Evolutionary conservation across 23 tunicate species (phyloP).

Genomic region (Aplidium turbinatum): DNA sequence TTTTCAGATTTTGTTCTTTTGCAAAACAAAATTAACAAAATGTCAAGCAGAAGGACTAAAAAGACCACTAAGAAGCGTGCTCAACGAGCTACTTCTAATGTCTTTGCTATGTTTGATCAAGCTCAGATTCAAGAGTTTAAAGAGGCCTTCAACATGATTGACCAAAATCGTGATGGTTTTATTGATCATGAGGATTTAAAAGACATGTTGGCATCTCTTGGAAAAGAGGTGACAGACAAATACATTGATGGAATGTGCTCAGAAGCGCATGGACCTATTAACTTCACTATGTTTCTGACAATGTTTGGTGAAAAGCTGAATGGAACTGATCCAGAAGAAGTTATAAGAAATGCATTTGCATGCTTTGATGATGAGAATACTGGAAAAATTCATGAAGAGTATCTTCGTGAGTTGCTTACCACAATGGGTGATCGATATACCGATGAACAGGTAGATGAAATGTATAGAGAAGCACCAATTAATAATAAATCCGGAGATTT

Average conservation of each 20-base stretch:
- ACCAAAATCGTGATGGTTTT: slow-evolving; percentile 99
- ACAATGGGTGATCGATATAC: slow-evolving; percentile 98
- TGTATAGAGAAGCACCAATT: slow-evolving; percentile 99
- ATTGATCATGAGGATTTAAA: slow-evolving; percentile 92
- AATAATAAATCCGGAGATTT: slow-evolving; percentile 76
- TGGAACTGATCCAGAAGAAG: slow-evolving; percentile 99
- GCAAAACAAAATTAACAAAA: too few relatives aligned
- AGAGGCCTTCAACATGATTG: slow-evolving; percentile 99
- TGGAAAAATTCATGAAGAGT: slow-evolving; percentile 97
- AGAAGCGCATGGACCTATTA: slow-evolving; percentile 98
- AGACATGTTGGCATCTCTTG: slow-evolving; percentile 99
- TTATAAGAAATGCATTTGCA: slow-evolving; percentile 96
- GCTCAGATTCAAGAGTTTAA: slow-evolving; percentile 99
- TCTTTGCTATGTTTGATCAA: slow-evolving; percentile 99
- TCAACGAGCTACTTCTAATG: slow-evolving; percentile 99
- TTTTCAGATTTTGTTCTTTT: too few relatives aligned
- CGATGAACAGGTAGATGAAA: slow-evolving; percentile 99
- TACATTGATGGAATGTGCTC: slow-evolving; percentile 77
- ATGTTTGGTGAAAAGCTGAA: slow-evolving; percentile 99
- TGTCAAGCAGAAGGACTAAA: slow-evolving; percentile 82
- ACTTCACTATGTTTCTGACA: slow-evolving; percentile 99
- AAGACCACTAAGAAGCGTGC: slow-evolving; percentile 97
- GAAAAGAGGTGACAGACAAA: slow-evolving; percentile 81
- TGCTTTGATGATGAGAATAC: slow-evolving; percentile 97
- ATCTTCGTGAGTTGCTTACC: slow-evolving; percentile 92